These are phyloP conservation scores for Phenganax marumi DNA, from an alignment of 92 coral and sea anemone genomes.

Conservation along the genomic window DNA sequence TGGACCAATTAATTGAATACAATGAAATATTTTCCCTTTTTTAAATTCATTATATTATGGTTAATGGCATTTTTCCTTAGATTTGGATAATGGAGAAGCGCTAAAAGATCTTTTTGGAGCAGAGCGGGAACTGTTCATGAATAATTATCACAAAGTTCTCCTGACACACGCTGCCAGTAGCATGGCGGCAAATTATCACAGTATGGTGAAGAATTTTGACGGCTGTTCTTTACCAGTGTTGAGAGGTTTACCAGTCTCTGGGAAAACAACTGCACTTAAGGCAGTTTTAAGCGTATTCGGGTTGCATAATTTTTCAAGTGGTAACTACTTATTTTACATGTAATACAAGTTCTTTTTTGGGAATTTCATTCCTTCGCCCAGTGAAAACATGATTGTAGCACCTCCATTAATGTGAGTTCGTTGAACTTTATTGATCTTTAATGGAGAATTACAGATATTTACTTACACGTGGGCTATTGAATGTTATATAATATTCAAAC, in stretches of 20 bases:
- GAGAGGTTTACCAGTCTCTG: conserved; percentile 46
- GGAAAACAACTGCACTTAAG: conserved; percentile 41
- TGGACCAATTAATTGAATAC: too few relatives aligned
- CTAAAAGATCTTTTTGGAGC: conserved; percentile 14
- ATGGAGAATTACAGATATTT: too few relatives aligned
- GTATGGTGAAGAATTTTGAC: conserved; percentile 34
- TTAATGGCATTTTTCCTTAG: neutral
- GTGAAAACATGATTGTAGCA: neutral
- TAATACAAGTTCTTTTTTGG: neutral
- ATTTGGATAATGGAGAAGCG: conserved; percentile 43
- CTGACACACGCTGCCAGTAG: conserved; percentile 43
- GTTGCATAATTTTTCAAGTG: neutral
- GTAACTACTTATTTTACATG: neutral
- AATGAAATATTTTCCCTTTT: too few relatives aligned
- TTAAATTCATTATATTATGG: too few relatives aligned
- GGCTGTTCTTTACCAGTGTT: conserved; percentile 56
- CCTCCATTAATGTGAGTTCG: too few relatives aligned
- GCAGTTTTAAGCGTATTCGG: conserved; percentile 31
- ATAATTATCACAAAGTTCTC: conserved; percentile 46
- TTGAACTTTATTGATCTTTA: too few relatives aligned
- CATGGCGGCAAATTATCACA: conserved; percentile 31
- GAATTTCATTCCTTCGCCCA: neutral
- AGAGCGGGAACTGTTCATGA: conserved; percentile 30
- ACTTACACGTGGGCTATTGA: too few relatives aligned
- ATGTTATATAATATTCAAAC: too few relatives aligned